Base-by-base conservation (phyloP, 35 echinoderm and acorn worm genomes). In the Lytechinus pictus region DNA sequence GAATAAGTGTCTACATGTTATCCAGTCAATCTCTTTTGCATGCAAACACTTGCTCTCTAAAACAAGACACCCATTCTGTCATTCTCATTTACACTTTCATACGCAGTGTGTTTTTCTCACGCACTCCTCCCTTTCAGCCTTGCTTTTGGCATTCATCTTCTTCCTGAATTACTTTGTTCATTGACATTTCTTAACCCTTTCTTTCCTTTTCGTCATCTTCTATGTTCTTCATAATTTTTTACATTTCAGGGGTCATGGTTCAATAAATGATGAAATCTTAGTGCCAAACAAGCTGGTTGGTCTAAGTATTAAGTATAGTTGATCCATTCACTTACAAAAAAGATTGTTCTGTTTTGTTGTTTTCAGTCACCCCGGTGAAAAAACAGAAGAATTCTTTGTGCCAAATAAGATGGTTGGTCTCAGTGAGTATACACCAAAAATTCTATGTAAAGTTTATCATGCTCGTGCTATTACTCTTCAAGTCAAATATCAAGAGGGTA, bases 351-450 rank as follows among this genome's bases (percentile, higher is more conserved):
- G 19, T 79, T n/a, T 79, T 79, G 12, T 79, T 79, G 19, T 79
- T 79, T 79, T n/a, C 66, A 79, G 66, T 79, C 66, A 24, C 14
- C 19, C 19, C 66, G 66, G 16, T n/a, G 19, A 79, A 24, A 24
- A 24, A 24, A 24, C 66, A 52, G 88, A 90, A 52, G 88, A 90
- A 90, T 90, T 52, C 88, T 90, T 90, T 90, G 88, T 90, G 9
- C 88, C 88, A 44, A 90, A 90, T 54, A 90, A 90, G 88, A 44
- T 90, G 28, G 88, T 90, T 90, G 88, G 88, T 54, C 88, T 90
- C 88, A 90, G 88, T 90, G 52, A 90, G 88, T 90, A 90, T 90
- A 33, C 88, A 90, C 10, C 52, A 13, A 79, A 44, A 71, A 7
- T 79, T n/a, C 66, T 79, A 79, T 79, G 3, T 79, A 16, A 79